These are phyloP conservation scores for Musca vetustissima DNA, from an alignment of 1,140 invertebrate species.

Conservation along the genomic window DNA sequence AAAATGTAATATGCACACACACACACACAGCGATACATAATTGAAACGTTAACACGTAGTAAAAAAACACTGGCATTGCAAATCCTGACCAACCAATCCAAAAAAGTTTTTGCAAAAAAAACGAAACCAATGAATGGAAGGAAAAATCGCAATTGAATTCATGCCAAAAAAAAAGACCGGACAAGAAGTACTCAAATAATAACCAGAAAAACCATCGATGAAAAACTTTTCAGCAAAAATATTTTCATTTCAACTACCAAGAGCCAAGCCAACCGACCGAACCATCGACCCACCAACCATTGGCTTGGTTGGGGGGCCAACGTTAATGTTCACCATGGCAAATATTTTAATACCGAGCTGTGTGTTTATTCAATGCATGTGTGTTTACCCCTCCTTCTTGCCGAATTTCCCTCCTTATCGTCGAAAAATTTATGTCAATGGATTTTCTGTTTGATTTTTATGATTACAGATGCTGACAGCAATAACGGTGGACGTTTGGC, in stretches of 20 bases:
- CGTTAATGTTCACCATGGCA: too few relatives aligned
- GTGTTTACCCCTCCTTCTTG: too few relatives aligned
- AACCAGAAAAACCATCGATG: not conserved
- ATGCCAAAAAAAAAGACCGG: not conserved
- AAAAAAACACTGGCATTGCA: not conserved
- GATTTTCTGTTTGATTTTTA: constrained; percentile 17
- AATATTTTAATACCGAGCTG: too few relatives aligned
- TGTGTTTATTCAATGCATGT: too few relatives aligned
- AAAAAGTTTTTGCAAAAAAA: not conserved
- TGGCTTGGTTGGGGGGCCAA: too few relatives aligned
- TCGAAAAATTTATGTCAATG: not conserved
- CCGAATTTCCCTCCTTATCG: not conserved
- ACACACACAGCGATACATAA: not conserved
- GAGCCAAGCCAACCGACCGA: too few relatives aligned
- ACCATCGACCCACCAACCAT: not conserved
- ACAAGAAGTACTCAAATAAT: constrained; percentile 9
- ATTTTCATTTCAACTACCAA: not conserved
- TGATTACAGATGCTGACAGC: constrained; percentile 22
- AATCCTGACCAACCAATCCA: not conserved
- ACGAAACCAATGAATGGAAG: not conserved
- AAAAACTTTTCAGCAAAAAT: constrained; percentile 4
- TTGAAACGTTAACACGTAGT: too few relatives aligned
- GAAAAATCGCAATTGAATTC: constrained; percentile 6
- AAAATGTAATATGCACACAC: not conserved
- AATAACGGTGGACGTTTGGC: constrained; percentile 40